phyloP scores from a whole-genome alignment of 2,888 invertebrate species.

The Sphaerophoria rueppellii region DNA sequence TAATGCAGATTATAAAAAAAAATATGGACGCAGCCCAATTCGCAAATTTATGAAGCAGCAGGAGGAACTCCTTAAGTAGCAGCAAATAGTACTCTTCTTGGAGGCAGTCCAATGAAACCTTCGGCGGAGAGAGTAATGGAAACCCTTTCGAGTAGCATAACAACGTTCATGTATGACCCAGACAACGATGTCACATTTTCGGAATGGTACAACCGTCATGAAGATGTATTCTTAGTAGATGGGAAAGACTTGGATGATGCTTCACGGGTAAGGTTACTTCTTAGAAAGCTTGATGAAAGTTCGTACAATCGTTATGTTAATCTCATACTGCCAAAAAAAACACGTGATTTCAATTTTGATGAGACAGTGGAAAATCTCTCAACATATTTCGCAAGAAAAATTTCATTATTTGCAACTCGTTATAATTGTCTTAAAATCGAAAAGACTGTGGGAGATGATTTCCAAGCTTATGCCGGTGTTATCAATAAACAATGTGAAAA shows the following conservation, averaged over 20 bases:
- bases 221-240: conserved; percentile 5
- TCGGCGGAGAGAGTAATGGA: too few species aligned
- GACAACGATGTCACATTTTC: conserved; percentile 7
- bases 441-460: conserved; percentile 10
- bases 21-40: too few species aligned
- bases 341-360: conserved; percentile 12
- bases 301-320: conserved; percentile 25
- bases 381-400: conserved; percentile 20
- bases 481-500: conserved; percentile 30
- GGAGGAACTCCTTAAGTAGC: too few species aligned
- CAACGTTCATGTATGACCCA: too few species aligned
- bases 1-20: too few species aligned
- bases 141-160: too few species aligned
- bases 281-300: conserved; percentile 10
- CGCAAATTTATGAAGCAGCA: too few species aligned
- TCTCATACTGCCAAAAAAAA: conserved; percentile 31
- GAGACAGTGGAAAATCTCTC: conserved; percentile 10
- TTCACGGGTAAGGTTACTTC: conserved; percentile 11
- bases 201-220: conserved; percentile 5
- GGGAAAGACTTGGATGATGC: background rate
- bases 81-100: too few species aligned
- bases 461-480: conserved; percentile 25
- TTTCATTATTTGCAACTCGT: conserved; percentile 19
- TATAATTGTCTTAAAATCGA: conserved; percentile 9
- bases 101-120: too few species aligned